phyloP scores from a whole-genome alignment of 37 sponge, comb jelly and placozoan genomes.

The Tethya wilhelma region DNA sequence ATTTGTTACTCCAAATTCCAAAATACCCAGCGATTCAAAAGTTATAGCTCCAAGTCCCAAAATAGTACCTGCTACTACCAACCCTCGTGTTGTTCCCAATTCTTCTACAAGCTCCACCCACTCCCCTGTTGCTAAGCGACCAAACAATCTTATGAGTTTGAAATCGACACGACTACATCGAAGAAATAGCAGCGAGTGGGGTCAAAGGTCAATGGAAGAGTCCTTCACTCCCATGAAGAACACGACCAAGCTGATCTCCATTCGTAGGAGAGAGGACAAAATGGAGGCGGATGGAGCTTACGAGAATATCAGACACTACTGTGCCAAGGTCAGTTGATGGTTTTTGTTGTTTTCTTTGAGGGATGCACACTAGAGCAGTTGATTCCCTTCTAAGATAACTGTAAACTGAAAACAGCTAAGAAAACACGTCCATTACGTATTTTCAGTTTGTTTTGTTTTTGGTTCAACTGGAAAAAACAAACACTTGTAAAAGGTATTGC shows the following conservation, averaged over 20 bases:
- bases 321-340: slow-evolving; percentile 12
- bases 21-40: too few species aligned
- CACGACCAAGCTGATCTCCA: slow-evolving; percentile 7
- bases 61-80: too few species aligned
- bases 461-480: too few species aligned
- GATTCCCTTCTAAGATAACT: not conserved
- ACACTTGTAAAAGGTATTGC: too few species aligned
- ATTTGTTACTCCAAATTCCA: too few species aligned
- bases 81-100: too few species aligned
- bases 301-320: slow-evolving; percentile 13
- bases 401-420: not conserved
- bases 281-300: slow-evolving; percentile 14
- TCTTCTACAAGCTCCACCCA: not conserved
- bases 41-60: too few species aligned
- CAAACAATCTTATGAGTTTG: not conserved
- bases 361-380: not conserved
- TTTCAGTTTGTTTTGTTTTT: too few species aligned
- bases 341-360: not conserved
- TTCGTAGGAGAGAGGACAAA: slow-evolving; percentile 1
- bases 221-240: too few species aligned
- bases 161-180: not conserved
- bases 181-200: not conserved
- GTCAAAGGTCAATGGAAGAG: not conserved
- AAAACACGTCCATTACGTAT: too few species aligned
- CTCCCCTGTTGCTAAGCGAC: not conserved